A percentile compares a stretch with the other conserved stretches of the same genome.
phyloP scores from a whole-genome alignment of 1,140 invertebrate species.

The Orchestia grillus region DNA sequence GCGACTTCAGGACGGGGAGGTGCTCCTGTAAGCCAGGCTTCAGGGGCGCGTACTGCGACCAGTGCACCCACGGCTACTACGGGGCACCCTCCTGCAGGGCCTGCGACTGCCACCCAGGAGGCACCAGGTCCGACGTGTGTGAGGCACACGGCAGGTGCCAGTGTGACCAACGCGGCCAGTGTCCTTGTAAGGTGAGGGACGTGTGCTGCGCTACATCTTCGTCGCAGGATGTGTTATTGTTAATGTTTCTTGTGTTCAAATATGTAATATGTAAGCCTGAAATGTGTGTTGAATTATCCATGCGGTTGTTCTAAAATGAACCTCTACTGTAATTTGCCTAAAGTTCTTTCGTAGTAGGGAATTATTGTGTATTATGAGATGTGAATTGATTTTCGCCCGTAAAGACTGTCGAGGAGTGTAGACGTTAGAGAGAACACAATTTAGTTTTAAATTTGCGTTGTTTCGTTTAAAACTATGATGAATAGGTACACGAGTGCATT shows the following conservation, averaged over 20 bases:
- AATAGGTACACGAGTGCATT: too few relatives aligned
- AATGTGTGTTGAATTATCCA: too few relatives aligned
- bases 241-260: background rate
- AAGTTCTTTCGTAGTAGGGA: too few relatives aligned
- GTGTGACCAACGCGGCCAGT: conserved; percentile 84
- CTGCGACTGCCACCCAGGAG: conserved; percentile 82
- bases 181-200: conserved; percentile 83
- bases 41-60: conserved; percentile 76
- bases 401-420: too few relatives aligned
- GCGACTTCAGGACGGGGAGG: conserved; percentile 82
- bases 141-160: conserved; percentile 72
- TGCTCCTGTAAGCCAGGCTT: conserved; percentile 73
- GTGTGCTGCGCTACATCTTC: background rate
- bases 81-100: conserved; percentile 89
- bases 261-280: too few relatives aligned
- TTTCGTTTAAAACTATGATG: too few relatives aligned
- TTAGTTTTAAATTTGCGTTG: too few relatives aligned
- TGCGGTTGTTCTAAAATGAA: too few relatives aligned
- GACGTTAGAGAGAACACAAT: too few relatives aligned
- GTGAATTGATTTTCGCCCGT: too few relatives aligned
- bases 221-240: background rate
- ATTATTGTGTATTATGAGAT: too few relatives aligned
- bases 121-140: conserved; percentile 74
- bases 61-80: conserved; percentile 86
- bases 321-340: too few relatives aligned